phyloP scores from a whole-genome alignment of 2,113 vertebrate genomes.

The Cheirogaleus medius region DNA sequence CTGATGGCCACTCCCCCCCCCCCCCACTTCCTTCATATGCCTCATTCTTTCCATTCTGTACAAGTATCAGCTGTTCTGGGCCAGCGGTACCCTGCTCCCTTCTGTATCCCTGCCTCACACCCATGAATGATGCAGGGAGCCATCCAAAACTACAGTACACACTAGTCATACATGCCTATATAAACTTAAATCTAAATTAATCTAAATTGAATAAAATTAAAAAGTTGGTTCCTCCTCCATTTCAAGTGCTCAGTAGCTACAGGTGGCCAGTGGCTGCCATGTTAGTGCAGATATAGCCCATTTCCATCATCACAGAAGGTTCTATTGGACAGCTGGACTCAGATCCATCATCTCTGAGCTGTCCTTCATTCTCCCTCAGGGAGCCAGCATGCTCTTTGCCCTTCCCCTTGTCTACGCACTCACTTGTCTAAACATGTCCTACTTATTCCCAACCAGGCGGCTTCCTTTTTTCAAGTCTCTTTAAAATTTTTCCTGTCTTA shows the following conservation, averaged over 20 bases:
- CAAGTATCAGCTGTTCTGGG: background rate
- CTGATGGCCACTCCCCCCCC: no score
- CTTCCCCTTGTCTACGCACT: background rate
- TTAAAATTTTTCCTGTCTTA: background rate
- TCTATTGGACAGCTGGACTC: background rate
- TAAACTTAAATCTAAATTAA: constrained; percentile 12
- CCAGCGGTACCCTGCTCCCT: background rate
- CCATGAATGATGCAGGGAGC: background rate
- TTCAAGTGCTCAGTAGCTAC: background rate
- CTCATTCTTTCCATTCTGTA: background rate
- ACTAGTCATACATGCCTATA: background rate
- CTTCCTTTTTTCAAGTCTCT: background rate
- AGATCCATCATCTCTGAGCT: background rate
- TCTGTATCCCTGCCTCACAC: background rate
- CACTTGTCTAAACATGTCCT: background rate
- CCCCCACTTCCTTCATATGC: background rate
- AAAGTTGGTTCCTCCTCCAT: background rate
- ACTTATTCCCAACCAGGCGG: background rate
- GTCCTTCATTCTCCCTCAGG: background rate
- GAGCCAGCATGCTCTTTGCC: background rate
- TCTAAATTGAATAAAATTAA: background rate
- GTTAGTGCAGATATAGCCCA: background rate
- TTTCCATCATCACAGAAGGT: background rate
- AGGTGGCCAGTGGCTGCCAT: background rate
- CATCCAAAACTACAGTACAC: background rate